These are phyloP conservation scores for Scaptomyza pallida DNA, from an alignment of 1,140 invertebrate genomes.

Conservation along the genomic window DNA sequence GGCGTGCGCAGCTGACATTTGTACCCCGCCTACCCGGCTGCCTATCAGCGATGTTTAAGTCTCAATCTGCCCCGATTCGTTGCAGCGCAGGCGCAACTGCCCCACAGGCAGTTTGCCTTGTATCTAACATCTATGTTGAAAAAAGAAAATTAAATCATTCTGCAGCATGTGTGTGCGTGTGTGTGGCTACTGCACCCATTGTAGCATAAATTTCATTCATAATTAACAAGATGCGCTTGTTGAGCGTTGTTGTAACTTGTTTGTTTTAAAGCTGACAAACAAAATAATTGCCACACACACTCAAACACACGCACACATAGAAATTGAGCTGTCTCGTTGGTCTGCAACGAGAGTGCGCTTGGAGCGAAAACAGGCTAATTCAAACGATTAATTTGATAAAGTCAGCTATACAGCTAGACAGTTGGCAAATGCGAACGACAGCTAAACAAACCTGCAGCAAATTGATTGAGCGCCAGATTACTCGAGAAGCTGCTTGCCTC, in stretches of 20 bases:
- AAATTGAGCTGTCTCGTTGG: slow-evolving; percentile 66
- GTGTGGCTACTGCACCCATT: slow-evolving; percentile 61
- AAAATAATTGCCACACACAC: slow-evolving; percentile 71
- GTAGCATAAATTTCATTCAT: slow-evolving; percentile 79
- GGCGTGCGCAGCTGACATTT: slow-evolving; percentile 74
- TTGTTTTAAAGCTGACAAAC: slow-evolving; percentile 58
- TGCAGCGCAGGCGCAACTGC: slow-evolving; percentile 15
- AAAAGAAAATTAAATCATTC: slow-evolving; percentile 29
- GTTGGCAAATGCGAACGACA: slow-evolving; percentile 38
- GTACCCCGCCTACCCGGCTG: slow-evolving; percentile 33
- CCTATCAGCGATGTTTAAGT: slow-evolving; percentile 64
- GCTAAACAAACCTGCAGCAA: slow-evolving; percentile 68
- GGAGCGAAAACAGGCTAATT: slow-evolving; percentile 59
- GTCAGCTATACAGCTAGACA: slow-evolving; percentile 69
- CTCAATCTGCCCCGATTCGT: slow-evolving; percentile 29
- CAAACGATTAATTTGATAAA: slow-evolving; percentile 80
- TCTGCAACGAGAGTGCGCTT: not conserved
- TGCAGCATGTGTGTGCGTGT: slow-evolving; percentile 40
- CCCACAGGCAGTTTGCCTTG: slow-evolving; percentile 18
- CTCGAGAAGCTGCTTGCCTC: slow-evolving; percentile 47
- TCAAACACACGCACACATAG: slow-evolving; percentile 6
- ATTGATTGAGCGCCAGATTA: slow-evolving; percentile 78
- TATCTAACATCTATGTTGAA: slow-evolving; percentile 31
- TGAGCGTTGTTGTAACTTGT: slow-evolving; percentile 45
- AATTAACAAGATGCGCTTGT: slow-evolving; percentile 70